Conservation (phyloP, 2,797 vertebrate species). For the Crocidura indochinensis region DNA sequence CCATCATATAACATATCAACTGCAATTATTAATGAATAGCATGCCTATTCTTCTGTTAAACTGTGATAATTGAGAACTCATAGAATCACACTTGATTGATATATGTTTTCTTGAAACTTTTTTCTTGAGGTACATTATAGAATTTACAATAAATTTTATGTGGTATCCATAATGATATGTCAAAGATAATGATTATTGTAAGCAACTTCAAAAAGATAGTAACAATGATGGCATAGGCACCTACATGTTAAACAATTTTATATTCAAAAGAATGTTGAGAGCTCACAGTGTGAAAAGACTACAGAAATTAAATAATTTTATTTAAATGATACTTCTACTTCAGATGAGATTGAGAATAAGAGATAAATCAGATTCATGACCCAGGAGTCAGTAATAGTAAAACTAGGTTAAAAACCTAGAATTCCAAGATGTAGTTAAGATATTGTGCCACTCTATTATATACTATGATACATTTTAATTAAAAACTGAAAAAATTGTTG, state of each 20-base stretch:
- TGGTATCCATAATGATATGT: not conserved
- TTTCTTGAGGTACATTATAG: conserved; percentile 29
- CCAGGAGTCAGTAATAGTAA: not conserved
- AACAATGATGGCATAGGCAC: not conserved
- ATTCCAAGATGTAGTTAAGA: not conserved
- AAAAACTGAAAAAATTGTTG: too few relatives aligned
- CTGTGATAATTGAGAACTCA: conserved; percentile 9
- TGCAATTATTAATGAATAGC: not conserved
- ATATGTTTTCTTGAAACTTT: not conserved
- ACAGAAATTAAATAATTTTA: not conserved
- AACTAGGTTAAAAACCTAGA: not conserved
- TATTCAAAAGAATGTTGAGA: conserved; percentile 33
- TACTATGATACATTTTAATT: too few relatives aligned
- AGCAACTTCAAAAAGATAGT: not conserved
- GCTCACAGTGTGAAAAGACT: not conserved
- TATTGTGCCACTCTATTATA: not conserved
- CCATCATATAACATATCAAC: not conserved
- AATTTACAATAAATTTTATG: not conserved
- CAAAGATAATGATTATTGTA: conserved; percentile 23
- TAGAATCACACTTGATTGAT: not conserved
- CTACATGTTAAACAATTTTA: not conserved
- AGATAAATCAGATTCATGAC: not conserved
- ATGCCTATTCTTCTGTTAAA: not conserved
- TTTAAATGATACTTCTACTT: not conserved
- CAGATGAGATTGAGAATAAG: not conserved